phyloP scores from a whole-genome alignment of 2,113 vertebrate genomes.

The Pterocles burchelli region DNA sequence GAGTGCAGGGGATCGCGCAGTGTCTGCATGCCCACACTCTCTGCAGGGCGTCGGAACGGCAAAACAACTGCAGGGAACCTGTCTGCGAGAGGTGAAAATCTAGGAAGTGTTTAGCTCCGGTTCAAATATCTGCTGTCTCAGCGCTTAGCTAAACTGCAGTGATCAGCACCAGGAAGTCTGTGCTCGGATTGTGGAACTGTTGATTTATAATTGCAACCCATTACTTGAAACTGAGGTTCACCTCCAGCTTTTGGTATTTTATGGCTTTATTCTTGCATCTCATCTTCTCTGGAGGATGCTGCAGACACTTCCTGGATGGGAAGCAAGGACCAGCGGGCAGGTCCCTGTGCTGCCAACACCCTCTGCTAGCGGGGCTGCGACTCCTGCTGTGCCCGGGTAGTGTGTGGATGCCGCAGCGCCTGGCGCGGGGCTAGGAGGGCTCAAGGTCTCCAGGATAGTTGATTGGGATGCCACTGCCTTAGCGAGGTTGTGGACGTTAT shows the following conservation, averaged over 20 bases:
- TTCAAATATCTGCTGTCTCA: not conserved
- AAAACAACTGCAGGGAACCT: not conserved
- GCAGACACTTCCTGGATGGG: not conserved
- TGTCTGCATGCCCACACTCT: not conserved
- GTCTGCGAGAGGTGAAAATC: not conserved
- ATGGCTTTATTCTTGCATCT: not conserved
- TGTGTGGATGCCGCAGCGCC: rapidly evolving
- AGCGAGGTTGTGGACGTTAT: rapidly evolving
- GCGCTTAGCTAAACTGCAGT: not conserved
- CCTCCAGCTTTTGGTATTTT: not conserved
- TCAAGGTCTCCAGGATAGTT: not conserved
- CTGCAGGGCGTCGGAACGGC: not conserved
- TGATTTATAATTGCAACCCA: not conserved
- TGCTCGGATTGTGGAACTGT: not conserved
- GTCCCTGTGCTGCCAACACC: not conserved
- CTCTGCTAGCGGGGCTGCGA: not conserved
- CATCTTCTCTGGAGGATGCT: not conserved
- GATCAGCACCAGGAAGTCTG: not conserved
- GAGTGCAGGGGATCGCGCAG: not conserved
- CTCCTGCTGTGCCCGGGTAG: not conserved
- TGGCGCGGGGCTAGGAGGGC: rapidly evolving
- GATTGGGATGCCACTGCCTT: not conserved
- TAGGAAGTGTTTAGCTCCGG: not conserved
- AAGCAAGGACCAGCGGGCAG: not conserved
- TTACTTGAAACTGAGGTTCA: not conserved